Conservation (phyloP, 2,888 invertebrate genomes). For the Ormyrus thymus region DNA sequence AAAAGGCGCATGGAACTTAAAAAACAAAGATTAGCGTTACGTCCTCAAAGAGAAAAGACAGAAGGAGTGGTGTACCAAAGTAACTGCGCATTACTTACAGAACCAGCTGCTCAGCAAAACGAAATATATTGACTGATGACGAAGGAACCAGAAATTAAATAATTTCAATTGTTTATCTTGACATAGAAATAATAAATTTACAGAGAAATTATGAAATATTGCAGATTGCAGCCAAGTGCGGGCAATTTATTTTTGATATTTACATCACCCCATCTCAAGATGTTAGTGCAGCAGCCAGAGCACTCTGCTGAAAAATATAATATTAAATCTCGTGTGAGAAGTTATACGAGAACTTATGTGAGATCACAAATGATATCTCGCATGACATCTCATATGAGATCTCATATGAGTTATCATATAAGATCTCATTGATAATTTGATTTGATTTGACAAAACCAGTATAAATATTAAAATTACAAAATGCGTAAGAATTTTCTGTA, state of each 20-base stretch:
- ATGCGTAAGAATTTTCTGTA: no score
- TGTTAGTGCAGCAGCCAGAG: conserved; percentile 48
- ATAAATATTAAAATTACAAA: no score
- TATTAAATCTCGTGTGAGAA: no score
- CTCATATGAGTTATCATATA: no score
- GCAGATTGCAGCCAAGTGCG: no score
- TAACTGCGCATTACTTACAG: not conserved
- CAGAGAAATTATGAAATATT: no score
- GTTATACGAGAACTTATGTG: no score
- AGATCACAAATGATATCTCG: no score
- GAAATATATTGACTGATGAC: not conserved
- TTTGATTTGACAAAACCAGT: no score
- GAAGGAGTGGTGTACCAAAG: not conserved
- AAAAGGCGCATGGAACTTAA: not conserved
- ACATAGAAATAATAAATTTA: conserved; percentile 58
- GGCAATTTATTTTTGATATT: conserved; percentile 39
- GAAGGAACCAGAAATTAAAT: not conserved
- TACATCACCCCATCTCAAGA: conserved; percentile 51
- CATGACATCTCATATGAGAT: no score
- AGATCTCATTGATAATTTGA: no score
- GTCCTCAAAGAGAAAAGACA: not conserved
- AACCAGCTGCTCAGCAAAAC: not conserved
- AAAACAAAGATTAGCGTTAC: not conserved
- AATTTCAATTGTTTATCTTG: conserved; percentile 28
- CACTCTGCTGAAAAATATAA: no score